Evolutionary conservation across 2,113 vertebrate species (phyloP).

Genomic region (Brienomyrus brachyistius): DNA sequence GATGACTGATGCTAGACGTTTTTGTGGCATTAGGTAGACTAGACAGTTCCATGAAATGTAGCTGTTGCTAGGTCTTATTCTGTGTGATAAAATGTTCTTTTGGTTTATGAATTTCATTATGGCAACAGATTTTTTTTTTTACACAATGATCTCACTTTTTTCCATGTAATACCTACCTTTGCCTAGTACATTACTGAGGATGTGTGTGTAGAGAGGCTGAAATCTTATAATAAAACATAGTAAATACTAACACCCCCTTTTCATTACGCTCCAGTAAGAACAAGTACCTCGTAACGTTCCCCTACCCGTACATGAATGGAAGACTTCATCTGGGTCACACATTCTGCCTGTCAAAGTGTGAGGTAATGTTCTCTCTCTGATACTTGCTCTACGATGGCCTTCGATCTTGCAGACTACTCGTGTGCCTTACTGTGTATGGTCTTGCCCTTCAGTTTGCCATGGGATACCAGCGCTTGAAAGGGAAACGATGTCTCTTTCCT

Average conservation of each 20-base stretch:
- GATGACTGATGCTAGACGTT: background rate
- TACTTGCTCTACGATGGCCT: background rate
- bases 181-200: background rate
- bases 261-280: slow-evolving; percentile 58
- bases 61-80: background rate
- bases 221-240: background rate
- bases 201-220: background rate
- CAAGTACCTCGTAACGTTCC: slow-evolving; percentile 90
- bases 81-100: background rate
- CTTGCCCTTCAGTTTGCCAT: slow-evolving; percentile 67
- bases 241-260: background rate
- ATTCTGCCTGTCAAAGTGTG: slow-evolving; percentile 93
- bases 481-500: slow-evolving; percentile 84
- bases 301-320: slow-evolving; percentile 98
- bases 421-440: background rate
- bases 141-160: background rate
- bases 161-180: background rate
- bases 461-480: slow-evolving; percentile 87
- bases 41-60: background rate
- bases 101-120: background rate
- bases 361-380: slow-evolving; percentile 61
- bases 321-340: slow-evolving; percentile 92
- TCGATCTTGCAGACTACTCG: background rate
- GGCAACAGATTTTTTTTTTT: background rate
- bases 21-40: background rate